Conservation (phyloP, 2,113 vertebrate species). For the Pygoscelis antarcticus region DNA sequence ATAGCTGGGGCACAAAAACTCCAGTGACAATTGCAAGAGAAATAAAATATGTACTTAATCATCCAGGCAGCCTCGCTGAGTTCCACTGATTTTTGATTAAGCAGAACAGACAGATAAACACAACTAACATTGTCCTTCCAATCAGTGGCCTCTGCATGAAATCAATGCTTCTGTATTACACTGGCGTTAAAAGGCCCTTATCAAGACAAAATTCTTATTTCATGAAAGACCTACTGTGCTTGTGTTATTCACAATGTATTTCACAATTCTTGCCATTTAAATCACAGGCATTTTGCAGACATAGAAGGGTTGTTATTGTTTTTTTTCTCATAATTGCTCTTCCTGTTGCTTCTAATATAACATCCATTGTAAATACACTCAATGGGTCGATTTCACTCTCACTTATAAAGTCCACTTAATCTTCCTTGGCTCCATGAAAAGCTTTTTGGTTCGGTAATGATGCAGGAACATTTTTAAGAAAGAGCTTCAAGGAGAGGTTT, state of each 20-base stretch:
- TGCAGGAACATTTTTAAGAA: background rate
- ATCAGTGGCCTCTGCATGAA: background rate
- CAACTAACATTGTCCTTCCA: slow-evolving; percentile 8
- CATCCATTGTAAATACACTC: background rate
- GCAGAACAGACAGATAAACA: slow-evolving; percentile 24
- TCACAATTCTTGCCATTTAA: background rate
- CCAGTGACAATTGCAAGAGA: background rate
- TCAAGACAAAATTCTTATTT: slow-evolving; percentile 25
- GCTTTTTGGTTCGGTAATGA: background rate
- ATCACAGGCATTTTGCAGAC: background rate
- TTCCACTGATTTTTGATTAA: slow-evolving; percentile 43
- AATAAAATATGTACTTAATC: slow-evolving; percentile 6
- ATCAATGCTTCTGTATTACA: slow-evolving; percentile 3
- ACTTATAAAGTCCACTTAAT: background rate
- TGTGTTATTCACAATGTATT: background rate
- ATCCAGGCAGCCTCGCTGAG: background rate
- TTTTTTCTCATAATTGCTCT: background rate
- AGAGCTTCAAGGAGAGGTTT: background rate
- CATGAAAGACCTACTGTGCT: background rate
- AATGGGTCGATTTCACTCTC: background rate
- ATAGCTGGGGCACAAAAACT: background rate
- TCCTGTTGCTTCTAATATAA: background rate
- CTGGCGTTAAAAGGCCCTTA: slow-evolving; percentile 3
- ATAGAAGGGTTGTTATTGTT: background rate
- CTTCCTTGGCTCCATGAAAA: background rate